phyloP scores from a whole-genome alignment of 2,797 vertebrate species.

The Aulostomus chinensis region DNA sequence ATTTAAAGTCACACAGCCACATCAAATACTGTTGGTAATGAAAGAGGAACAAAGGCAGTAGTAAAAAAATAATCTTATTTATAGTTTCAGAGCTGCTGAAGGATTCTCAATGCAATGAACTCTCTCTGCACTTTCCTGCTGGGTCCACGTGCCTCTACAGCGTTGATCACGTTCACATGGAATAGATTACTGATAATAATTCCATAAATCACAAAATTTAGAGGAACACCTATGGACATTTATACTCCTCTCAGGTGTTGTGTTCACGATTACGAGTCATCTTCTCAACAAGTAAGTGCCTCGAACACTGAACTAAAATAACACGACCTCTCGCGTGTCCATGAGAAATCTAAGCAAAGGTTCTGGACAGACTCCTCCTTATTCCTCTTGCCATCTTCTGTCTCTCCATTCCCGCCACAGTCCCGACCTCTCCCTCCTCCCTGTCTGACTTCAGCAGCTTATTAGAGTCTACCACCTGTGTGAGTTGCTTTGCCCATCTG shows the following conservation, averaged over 20 bases:
- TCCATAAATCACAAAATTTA: conserved; percentile 9
- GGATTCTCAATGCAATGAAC: conserved; percentile 33
- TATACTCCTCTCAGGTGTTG: too few species aligned
- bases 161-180: not conserved
- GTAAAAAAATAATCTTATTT: conserved; percentile 18
- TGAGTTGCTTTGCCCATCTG: conserved; percentile 61
- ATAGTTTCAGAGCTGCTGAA: conserved; percentile 30
- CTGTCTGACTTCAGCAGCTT: conserved; percentile 45
- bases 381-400: not conserved
- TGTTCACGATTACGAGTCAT: too few species aligned
- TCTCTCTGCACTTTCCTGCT: conserved; percentile 9
- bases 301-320: too few species aligned
- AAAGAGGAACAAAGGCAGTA: conserved; percentile 29
- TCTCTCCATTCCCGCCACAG: conserved; percentile 1
- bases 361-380: not conserved
- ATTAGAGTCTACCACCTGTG: conserved; percentile 61
- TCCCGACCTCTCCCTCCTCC: conserved; percentile 35
- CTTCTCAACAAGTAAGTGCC: too few species aligned
- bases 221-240: too few species aligned
- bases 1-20: conserved; percentile 33
- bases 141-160: not conserved
- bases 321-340: not conserved
- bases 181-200: conserved; percentile 15
- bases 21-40: conserved; percentile 37
- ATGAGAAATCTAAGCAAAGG: not conserved